These are phyloP conservation scores for Netelia inedita DNA, from an alignment of 2,888 invertebrate genomes.

Conservation along the genomic window DNA sequence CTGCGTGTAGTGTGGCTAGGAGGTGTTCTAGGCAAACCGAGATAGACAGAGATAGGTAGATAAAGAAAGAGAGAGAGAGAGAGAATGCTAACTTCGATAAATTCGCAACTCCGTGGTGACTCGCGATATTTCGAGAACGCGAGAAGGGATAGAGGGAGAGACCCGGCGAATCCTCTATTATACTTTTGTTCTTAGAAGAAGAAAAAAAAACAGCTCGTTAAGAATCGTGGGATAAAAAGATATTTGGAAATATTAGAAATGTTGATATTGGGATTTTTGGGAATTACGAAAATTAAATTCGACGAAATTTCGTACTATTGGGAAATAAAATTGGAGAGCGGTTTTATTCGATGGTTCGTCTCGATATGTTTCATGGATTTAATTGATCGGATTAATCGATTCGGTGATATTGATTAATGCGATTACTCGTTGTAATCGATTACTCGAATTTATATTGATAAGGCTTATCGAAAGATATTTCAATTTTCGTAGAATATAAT, in stretches of 20 bases:
- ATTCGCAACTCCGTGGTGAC: conserved; percentile 15
- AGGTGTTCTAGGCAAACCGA: background rate
- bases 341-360: no score
- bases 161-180: background rate
- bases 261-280: no score
- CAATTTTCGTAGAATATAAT: background rate
- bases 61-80: background rate
- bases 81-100: background rate
- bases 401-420: background rate
- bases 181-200: no score
- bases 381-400: background rate
- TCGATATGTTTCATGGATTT: background rate
- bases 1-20: background rate
- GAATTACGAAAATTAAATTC: no score
- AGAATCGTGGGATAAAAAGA: no score
- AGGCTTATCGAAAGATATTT: background rate
- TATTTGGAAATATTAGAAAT: no score
- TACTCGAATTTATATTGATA: background rate
- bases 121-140: conserved; percentile 66
- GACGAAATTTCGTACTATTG: no score
- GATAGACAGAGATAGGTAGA: background rate
- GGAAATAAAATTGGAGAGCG: no score
- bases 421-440: background rate
- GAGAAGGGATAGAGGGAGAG: conserved; percentile 27
- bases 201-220: no score